Percentiles rank a stretch among this genome's conserved stretches.
phyloP scores from a whole-genome alignment of 2,888 invertebrate species.

The Pachymerium ferrugineum region DNA sequence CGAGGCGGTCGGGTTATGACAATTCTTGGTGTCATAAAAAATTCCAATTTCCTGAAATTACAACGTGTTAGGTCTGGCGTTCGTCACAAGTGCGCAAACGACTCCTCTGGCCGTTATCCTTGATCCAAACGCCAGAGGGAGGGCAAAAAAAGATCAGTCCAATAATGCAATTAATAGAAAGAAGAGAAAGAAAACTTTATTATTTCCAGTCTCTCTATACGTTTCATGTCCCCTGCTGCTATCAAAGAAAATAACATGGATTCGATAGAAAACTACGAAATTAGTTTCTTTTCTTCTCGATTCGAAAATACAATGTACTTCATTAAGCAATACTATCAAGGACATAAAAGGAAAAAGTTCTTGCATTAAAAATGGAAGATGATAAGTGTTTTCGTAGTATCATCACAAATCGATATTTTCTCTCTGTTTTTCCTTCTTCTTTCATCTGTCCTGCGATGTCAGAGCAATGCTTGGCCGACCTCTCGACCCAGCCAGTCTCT shows the following conservation, averaged over 20 bases:
- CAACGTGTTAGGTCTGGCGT: constrained; percentile 21
- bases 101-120: constrained; percentile 9
- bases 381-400: neutral
- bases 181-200: constrained; percentile 9
- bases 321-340: neutral
- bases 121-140: neutral
- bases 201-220: too few species aligned
- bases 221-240: neutral
- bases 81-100: constrained; percentile 18
- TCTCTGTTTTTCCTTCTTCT: neutral
- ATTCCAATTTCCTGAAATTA: constrained; percentile 21
- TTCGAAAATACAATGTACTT: too few species aligned
- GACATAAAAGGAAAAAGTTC: neutral
- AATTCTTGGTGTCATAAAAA: constrained; percentile 14
- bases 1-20: constrained; percentile 10
- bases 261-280: too few species aligned
- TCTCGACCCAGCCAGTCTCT: neutral
- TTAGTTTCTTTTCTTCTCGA: too few species aligned
- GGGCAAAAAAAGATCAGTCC: neutral
- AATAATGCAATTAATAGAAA: constrained; percentile 21
- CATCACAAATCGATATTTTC: neutral
- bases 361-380: neutral
- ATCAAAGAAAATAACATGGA: too few species aligned
- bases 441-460: neutral
- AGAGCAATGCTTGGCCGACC: constrained; percentile 6